Conservation (phyloP, 2,888 invertebrate species). For the Drosophila nr. medialis region DNA sequence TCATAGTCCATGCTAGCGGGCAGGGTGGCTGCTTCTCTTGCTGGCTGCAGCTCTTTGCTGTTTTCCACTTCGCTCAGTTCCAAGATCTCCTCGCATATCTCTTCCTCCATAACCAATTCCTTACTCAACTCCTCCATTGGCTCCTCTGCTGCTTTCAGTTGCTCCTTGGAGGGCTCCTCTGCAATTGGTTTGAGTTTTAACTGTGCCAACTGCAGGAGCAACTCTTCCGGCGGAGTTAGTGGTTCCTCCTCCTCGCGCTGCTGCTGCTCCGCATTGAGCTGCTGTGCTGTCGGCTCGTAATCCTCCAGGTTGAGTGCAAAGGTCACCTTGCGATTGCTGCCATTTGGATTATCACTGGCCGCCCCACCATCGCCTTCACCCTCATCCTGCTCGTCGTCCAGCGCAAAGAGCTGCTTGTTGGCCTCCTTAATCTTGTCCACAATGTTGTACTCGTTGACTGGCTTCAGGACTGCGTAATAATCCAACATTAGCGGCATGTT, state of each 20-base stretch:
- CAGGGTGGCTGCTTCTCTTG: conserved; percentile 1
- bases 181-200: conserved; percentile 58
- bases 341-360: neutral
- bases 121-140: neutral
- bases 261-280: neutral
- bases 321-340: conserved; percentile 83
- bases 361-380: conserved; percentile 31
- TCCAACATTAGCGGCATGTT: conserved; percentile 64
- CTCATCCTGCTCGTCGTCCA: conserved; percentile 41
- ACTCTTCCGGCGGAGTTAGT: conserved; percentile 51
- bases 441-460: conserved; percentile 86
- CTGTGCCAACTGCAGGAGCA: conserved; percentile 59
- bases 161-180: conserved; percentile 52
- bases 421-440: conserved; percentile 86
- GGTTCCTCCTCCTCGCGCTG: conserved; percentile 11
- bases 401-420: conserved; percentile 85
- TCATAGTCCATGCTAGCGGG: conserved; percentile 41
- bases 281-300: conserved; percentile 83
- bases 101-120: conserved; percentile 17
- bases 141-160: conserved; percentile 24
- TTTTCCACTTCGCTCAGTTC: conserved; percentile 49
- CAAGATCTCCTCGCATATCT: conserved; percentile 83
- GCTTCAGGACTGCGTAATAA: conserved; percentile 80
- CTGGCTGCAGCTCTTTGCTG: neutral
- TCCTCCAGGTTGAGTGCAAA: conserved; percentile 85